Base-by-base conservation (phyloP, 1,140 invertebrate genomes). In the Anadara kagoshimensis region DNA sequence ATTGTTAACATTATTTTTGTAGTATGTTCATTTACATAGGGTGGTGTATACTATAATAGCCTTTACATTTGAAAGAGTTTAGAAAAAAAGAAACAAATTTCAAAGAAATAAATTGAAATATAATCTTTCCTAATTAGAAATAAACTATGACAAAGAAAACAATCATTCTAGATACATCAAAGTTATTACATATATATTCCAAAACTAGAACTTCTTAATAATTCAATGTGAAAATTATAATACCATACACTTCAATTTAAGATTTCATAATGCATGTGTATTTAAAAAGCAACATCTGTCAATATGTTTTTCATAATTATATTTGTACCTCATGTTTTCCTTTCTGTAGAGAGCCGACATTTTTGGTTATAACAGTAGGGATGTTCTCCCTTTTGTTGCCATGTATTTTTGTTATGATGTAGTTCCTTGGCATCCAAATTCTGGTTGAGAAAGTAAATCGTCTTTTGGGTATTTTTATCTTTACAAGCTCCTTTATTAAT, bases 391-490 rank as follows among this genome's bases (percentile, higher is more conserved):
- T 93, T 93, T 82, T 94, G 93, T 0, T 95, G 95, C 83, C 95
- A 93, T 83, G 16, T 94, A 91, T 66, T 92, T 76, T 70, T 16
- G 69, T 90, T 36, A 97, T 93, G 29, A 95, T 92, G 94, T 95
- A 97, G 83, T 95, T 94, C 45, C 92, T 92, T 5, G 96, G 94
- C 61, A 94, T 90, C 96, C 96, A 98, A 72, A 97, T 97, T 83
- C 94, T 93, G 10, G 94, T 95, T 0, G 93, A 92, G 94, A 96
- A 97, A 58, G 94, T 92, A 87, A 96, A 97, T 77, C 92, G 93
- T 75, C 95, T 91, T 14, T 94, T 96, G 5, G 96, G 95, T 10
- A 93, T 94, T 86, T 95, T 95, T 0, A 96, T 95, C 81, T 94
- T 94, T 51, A 94, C 92, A 29, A 98, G 88, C 86, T 98, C 96